Percentiles rank a stretch among this genome's conserved stretches.
These are phyloP conservation scores for Notiomystis cincta DNA, from an alignment of 2,113 vertebrate species.

Conservation along the genomic window DNA sequence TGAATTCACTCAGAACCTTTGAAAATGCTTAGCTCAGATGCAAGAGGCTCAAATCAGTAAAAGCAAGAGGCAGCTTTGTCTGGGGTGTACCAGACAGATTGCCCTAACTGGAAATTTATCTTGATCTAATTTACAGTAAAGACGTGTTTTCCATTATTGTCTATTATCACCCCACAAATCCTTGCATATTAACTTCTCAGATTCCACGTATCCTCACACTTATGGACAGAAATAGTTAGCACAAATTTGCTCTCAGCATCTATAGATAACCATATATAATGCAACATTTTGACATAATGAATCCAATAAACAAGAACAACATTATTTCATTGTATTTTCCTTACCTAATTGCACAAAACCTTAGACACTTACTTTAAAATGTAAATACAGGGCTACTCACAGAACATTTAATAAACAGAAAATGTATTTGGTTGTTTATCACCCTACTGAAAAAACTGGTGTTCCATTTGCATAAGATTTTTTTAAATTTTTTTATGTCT, in stretches of 20 bases:
- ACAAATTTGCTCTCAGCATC: not conserved
- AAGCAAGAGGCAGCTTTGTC: not conserved
- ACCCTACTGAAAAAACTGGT: not conserved
- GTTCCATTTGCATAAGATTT: not conserved
- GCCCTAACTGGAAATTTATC: not conserved
- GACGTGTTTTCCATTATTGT: not conserved
- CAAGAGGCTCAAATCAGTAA: not conserved
- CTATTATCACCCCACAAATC: not conserved
- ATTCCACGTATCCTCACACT: not conserved
- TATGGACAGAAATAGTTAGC: not conserved
- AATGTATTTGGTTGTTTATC: not conserved
- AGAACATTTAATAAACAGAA: not conserved
- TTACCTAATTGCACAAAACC: not conserved
- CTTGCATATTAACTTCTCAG: not conserved
- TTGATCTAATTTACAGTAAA: not conserved
- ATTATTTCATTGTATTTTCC: not conserved
- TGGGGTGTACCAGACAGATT: not conserved
- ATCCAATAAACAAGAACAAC: not conserved
- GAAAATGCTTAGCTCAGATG: not conserved
- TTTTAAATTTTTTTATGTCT: not conserved
- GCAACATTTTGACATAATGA: not conserved
- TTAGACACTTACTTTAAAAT: not conserved
- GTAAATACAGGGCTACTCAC: not conserved
- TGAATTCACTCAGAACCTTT: not conserved
- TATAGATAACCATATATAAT: not conserved